phyloP scores from a whole-genome alignment of 2,888 invertebrate genomes.

The Lepidocyrtinus sp. region DNA sequence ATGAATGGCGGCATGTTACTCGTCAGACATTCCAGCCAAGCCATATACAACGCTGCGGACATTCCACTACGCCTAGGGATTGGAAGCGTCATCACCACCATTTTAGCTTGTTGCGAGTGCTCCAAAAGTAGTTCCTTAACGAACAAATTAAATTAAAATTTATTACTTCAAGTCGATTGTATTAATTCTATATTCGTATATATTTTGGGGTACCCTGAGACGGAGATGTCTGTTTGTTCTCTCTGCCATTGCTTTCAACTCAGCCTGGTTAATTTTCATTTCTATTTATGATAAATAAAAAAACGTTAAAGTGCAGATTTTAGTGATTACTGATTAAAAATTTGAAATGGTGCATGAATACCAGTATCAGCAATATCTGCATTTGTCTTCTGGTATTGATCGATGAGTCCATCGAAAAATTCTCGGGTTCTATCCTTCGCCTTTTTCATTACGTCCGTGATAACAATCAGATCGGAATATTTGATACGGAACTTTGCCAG shows the following conservation, averaged over 20 bases:
- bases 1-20: slow-evolving; percentile 91
- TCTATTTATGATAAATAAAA: not conserved
- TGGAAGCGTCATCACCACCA: not conserved
- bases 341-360: no score
- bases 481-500: slow-evolving; percentile 97
- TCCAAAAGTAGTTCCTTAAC: not conserved
- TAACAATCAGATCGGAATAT: slow-evolving; percentile 92
- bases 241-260: not conserved
- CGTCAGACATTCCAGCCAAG: slow-evolving; percentile 96
- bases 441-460: slow-evolving; percentile 91
- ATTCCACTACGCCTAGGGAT: slow-evolving; percentile 81
- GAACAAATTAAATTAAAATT: not conserved
- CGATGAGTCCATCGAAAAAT: slow-evolving; percentile 86
- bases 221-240: not conserved
- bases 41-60: slow-evolving; percentile 94
- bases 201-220: not conserved
- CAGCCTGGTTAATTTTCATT: not conserved
- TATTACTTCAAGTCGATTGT: not conserved
- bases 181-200: not conserved
- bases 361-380: slow-evolving; percentile 69
- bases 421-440: slow-evolving; percentile 84
- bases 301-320: no score
- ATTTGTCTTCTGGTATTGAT: slow-evolving; percentile 79
- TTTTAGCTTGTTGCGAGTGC: not conserved
- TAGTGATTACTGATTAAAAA: no score